These are phyloP conservation scores for Pristionchus mayeri DNA, from an alignment of 2,888 invertebrate genomes.

Conservation along the genomic window DNA sequence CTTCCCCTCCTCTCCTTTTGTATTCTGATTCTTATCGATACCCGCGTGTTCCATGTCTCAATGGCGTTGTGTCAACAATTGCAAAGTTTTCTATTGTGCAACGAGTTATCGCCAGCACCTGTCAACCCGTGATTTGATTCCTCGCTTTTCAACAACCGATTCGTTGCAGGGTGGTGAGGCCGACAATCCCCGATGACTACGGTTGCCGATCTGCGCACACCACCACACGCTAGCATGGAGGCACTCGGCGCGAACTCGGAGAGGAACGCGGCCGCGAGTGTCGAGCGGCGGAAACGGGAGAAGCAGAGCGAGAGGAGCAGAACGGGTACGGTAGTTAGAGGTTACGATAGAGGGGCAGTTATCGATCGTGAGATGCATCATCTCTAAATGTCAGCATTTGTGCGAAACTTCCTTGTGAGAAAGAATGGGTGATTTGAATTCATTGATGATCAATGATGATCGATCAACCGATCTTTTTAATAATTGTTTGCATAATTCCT, in stretches of 20 bases:
- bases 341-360: not conserved
- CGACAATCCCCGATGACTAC: not conserved
- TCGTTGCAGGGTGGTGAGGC: slow-evolving; percentile 38
- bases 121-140: no score
- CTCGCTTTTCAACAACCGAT: not conserved
- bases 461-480: no score
- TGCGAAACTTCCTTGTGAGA: no score
- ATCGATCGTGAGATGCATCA: not conserved
- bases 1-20: not conserved
- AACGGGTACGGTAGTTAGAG: slow-evolving; percentile 1
- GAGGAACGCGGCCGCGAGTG: not conserved
- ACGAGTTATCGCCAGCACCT: no score
- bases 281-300: slow-evolving; percentile 1
- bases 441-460: no score
- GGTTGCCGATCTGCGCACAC: not conserved
- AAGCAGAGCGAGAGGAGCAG: not conserved
- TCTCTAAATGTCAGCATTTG: no score
- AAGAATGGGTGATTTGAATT: no score
- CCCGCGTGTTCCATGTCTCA: not conserved
- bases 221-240: not conserved
- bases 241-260: slow-evolving; percentile 25
- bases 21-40: not conserved
- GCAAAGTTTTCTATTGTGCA: no score
- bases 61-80: not conserved
- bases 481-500: no score